Evolutionary conservation across 2,113 vertebrate species (phyloP).

Genomic region (Leptocoma aspasia): DNA sequence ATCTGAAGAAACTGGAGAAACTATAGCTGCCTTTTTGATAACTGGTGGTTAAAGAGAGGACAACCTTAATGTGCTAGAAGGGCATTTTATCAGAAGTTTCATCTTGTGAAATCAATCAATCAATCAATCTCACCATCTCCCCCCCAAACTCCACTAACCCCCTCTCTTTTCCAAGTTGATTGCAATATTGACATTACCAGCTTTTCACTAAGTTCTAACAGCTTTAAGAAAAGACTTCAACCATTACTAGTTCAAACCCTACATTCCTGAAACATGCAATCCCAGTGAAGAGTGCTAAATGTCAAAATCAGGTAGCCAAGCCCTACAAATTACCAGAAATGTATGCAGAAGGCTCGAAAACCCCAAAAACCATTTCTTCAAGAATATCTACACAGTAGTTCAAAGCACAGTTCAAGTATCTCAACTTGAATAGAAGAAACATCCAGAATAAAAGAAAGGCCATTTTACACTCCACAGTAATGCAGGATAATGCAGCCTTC

Average conservation of each 20-base stretch:
- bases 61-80: background rate
- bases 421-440: background rate
- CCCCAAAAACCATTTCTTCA: background rate
- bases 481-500: background rate
- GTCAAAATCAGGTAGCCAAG: background rate
- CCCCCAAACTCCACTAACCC: fast-evolving
- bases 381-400: background rate
- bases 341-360: background rate
- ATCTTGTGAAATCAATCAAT: background rate
- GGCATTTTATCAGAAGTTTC: background rate
- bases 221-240: background rate
- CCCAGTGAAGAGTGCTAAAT: background rate
- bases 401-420: background rate
- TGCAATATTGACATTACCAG: background rate
- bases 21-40: background rate
- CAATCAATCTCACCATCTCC: fast-evolving
- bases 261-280: background rate
- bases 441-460: background rate
- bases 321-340: background rate
- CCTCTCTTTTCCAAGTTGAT: background rate
- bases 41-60: background rate
- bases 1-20: background rate
- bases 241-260: background rate
- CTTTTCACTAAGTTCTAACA: background rate
- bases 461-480: background rate